phyloP scores from a whole-genome alignment of 2,888 invertebrate genomes.

The Melanostoma scalare region DNA sequence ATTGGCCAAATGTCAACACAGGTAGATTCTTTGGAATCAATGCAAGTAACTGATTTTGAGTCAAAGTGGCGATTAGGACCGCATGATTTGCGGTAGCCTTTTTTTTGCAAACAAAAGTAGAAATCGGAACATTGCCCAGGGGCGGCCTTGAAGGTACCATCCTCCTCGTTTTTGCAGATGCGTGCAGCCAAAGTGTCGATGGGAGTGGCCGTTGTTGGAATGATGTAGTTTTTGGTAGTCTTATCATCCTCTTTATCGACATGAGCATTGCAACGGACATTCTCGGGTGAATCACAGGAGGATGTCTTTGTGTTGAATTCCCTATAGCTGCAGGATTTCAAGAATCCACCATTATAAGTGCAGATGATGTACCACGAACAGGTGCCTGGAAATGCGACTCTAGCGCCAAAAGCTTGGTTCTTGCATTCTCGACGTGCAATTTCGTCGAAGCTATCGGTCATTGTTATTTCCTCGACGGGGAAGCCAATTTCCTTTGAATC shows the following conservation, averaged over 20 bases:
- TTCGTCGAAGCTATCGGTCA: too few species aligned
- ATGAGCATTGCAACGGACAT: constrained; percentile 30
- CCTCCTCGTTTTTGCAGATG: constrained; percentile 75
- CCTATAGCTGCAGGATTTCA: constrained; percentile 45
- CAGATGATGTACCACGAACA: constrained; percentile 76
- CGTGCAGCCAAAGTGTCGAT: constrained; percentile 74
- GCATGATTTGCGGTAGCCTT: constrained; percentile 74
- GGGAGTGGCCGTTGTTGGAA: not conserved
- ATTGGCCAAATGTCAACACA: constrained; percentile 30
- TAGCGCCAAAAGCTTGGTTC: constrained; percentile 71
- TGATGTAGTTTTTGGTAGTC: too few species aligned
- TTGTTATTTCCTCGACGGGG: too few species aligned
- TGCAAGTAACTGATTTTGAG: constrained; percentile 47
- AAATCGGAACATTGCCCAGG: constrained; percentile 79
- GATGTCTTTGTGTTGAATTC: constrained; percentile 46
- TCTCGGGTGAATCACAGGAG: constrained; percentile 40
- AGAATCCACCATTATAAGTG: constrained; percentile 46
- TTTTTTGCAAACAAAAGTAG: constrained; percentile 77
- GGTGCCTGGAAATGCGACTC: constrained; percentile 72
- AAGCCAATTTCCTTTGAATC: not conserved
- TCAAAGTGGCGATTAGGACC: constrained; percentile 45
- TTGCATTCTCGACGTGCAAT: not conserved
- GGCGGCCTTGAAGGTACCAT: constrained; percentile 77
- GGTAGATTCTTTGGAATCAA: constrained; percentile 25
- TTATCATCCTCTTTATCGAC: not conserved